These are phyloP conservation scores for Boloria selene DNA, from an alignment of 2,888 invertebrate genomes.

Conservation along the genomic window DNA sequence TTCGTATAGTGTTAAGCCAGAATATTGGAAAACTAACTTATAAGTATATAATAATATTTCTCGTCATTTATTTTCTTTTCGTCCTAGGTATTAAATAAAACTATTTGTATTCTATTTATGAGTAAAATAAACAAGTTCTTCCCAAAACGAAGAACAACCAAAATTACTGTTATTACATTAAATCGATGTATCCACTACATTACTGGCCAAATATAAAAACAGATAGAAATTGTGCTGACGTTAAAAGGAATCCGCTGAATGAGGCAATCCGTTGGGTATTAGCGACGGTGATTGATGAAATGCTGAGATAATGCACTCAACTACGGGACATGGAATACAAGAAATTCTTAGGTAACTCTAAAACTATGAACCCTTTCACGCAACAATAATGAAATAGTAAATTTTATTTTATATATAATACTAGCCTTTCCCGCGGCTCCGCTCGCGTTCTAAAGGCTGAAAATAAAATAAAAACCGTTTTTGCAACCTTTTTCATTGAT, in stretches of 20 bases:
- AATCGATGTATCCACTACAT: conserved; percentile 11
- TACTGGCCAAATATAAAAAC: conserved; percentile 41
- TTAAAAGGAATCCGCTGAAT: conserved; percentile 45
- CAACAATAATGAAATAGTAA: too few species aligned
- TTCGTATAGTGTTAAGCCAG: too few species aligned
- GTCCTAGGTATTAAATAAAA: not conserved
- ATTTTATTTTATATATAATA: too few species aligned
- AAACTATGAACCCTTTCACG: too few species aligned
- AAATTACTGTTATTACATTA: not conserved
- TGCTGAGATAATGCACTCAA: conserved; percentile 41
- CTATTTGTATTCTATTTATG: not conserved
- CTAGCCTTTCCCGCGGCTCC: too few species aligned
- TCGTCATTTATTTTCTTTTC: not conserved
- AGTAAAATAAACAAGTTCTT: conserved; percentile 1
- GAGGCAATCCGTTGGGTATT: conserved; percentile 34
- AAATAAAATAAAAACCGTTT: too few species aligned
- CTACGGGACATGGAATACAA: not conserved
- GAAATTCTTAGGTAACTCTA: not conserved
- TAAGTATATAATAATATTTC: too few species aligned
- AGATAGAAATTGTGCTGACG: conserved; percentile 48
- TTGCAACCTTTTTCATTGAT: too few species aligned
- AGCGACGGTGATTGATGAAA: conserved; percentile 51
- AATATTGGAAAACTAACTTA: too few species aligned
- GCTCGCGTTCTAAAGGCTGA: too few species aligned
- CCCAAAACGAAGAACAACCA: not conserved